These are phyloP conservation scores for Synaphobranchus kaupii DNA, from an alignment of 2,797 vertebrate species.

Conservation along the genomic window DNA sequence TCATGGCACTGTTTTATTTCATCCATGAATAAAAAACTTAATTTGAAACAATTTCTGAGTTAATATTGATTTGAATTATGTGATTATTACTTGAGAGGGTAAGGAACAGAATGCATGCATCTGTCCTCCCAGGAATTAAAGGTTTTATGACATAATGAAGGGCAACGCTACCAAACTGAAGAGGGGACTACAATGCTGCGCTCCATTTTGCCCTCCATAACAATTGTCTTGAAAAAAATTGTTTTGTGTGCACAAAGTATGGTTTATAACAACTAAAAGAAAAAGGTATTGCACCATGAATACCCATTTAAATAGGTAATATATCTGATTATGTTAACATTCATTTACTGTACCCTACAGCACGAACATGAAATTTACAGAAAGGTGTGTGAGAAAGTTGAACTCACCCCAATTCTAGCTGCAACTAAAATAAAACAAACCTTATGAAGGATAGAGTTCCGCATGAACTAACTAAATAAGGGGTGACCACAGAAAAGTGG, in stretches of 20 bases:
- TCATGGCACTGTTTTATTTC: constrained; percentile 76
- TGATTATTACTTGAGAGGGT: background rate
- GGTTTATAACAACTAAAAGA: background rate
- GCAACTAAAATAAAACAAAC: no score
- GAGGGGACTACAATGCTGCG: background rate
- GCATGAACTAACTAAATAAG: no score
- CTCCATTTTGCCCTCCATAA: background rate
- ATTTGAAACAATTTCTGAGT: constrained; percentile 59
- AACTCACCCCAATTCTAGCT: no score
- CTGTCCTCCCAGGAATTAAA: background rate
- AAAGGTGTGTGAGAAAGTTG: no score
- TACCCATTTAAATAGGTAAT: background rate
- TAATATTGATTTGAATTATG: background rate
- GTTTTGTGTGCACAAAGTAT: background rate
- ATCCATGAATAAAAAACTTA: constrained; percentile 87
- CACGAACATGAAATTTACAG: no score
- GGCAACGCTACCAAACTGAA: background rate
- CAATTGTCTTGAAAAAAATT: background rate
- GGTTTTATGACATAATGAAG: background rate
- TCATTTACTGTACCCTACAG: no score
- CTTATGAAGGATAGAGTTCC: no score
- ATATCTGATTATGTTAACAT: background rate
- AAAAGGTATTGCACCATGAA: background rate
- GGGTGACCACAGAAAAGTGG: background rate
- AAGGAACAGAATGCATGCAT: background rate